A percentile compares a stretch with the other conserved stretches of the same genome.
Evolutionary conservation across 2,888 invertebrate species (phyloP).

Genomic region (Diarsia mendica): DNA sequence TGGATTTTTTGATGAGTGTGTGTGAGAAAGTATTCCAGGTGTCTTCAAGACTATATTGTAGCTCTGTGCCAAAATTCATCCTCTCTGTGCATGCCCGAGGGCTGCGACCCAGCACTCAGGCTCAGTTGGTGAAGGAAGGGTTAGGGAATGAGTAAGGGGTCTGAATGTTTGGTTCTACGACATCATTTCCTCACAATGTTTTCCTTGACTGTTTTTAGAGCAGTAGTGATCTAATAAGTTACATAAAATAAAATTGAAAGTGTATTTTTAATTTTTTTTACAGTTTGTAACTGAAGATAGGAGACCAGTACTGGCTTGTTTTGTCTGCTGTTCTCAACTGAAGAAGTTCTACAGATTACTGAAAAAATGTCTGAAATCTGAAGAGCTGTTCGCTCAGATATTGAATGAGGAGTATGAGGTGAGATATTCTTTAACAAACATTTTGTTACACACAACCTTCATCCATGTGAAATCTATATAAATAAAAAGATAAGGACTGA

Average conservation of each 20-base stretch:
- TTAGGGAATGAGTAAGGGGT: too few species aligned
- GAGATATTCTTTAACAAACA: not conserved
- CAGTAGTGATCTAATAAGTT: not conserved
- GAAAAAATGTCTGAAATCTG: constrained; percentile 3
- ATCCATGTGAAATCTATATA: not conserved
- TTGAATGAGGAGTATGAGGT: constrained; percentile 1
- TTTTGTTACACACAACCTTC: not conserved
- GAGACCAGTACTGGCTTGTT: not conserved
- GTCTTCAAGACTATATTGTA: too few species aligned
- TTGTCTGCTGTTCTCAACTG: constrained; percentile 6
- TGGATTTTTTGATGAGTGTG: too few species aligned
- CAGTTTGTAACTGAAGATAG: constrained; percentile 8
- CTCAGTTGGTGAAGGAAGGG: too few species aligned
- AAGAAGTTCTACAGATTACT: not conserved
- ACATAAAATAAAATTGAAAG: not conserved
- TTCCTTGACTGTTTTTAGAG: not conserved
- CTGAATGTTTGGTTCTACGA: not conserved
- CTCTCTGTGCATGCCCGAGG: too few species aligned
- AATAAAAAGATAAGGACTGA: too few species aligned
- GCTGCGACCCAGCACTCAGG: too few species aligned
- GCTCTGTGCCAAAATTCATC: too few species aligned
- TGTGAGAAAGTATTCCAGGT: too few species aligned
- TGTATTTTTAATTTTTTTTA: not conserved
- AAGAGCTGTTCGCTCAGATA: not conserved
- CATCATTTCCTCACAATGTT: not conserved